Percentiles rank a stretch among this genome's conserved stretches.
Conservation (phyloP, 2,113 vertebrate genomes). For the Grantiella picta region DNA sequence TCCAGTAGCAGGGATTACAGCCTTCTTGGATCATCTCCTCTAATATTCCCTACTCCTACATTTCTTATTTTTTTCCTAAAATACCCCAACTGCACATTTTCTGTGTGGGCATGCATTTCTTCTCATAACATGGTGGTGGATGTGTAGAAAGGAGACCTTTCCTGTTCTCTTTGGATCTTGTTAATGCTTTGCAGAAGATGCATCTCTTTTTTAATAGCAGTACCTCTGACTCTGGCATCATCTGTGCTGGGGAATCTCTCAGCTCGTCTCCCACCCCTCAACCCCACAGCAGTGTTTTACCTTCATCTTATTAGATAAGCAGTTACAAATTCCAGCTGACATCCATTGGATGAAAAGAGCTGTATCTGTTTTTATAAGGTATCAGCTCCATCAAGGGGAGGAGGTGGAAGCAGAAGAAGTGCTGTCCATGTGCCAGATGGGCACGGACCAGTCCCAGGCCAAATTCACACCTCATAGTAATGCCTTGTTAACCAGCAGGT, state of each 20-base stretch:
- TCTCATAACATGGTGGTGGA: not conserved
- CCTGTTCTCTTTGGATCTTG: not conserved
- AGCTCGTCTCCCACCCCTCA: not conserved
- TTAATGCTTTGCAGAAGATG: not conserved
- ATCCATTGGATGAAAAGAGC: not conserved
- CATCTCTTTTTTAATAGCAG: not conserved
- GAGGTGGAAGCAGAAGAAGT: not conserved
- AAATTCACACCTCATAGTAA: slow-evolving; percentile 2
- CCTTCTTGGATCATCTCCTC: not conserved
- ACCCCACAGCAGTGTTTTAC: not conserved
- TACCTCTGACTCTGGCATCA: not conserved
- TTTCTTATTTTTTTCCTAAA: not conserved
- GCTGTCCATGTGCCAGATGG: not conserved
- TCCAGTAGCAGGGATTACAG: not conserved
- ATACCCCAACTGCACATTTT: not conserved
- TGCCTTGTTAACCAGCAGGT: not conserved
- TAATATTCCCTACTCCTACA: not conserved
- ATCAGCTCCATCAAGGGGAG: not conserved
- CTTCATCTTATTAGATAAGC: not conserved
- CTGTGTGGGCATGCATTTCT: not conserved
- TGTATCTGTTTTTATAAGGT: not conserved
- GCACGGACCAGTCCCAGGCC: not conserved
- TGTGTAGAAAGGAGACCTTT: not conserved
- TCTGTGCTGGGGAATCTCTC: not conserved
- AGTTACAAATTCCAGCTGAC: not conserved